Evolutionary conservation across 2,888 invertebrate species (phyloP).

Genomic region (Diloba caeruleocephala): DNA sequence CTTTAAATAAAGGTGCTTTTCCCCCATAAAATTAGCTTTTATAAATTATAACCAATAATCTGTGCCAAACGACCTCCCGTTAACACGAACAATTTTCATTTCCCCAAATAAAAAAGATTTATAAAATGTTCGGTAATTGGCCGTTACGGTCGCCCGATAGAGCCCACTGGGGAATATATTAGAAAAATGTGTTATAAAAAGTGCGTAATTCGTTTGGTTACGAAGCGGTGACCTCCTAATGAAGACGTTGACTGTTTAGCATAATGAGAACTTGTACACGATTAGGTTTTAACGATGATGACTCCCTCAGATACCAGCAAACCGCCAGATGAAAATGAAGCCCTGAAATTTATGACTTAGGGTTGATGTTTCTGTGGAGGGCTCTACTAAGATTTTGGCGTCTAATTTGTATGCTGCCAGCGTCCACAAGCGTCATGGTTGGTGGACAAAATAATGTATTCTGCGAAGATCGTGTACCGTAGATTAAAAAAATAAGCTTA

Average conservation of each 20-base stretch:
- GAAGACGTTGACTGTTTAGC: conserved; percentile 74
- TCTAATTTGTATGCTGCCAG: conserved; percentile 79
- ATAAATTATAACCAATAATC: conserved; percentile 35
- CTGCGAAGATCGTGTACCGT: conserved; percentile 60
- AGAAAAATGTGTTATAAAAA: conserved; percentile 44
- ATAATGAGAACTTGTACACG: conserved; percentile 83
- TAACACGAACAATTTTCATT: conserved; percentile 30
- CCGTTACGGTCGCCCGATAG: conserved; percentile 36
- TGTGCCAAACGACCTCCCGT: conserved; percentile 26
- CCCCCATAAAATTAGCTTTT: too few relatives aligned
- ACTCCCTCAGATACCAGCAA: conserved; percentile 61
- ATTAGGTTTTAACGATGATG: conserved; percentile 86
- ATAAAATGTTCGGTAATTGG: conserved; percentile 48
- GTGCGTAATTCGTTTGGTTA: conserved; percentile 46
- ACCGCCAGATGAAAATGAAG: conserved; percentile 40
- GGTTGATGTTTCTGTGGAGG: conserved; percentile 42
- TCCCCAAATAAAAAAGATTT: conserved; percentile 42
- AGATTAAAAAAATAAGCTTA: conserved; percentile 69
- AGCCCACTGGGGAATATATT: conserved; percentile 41
- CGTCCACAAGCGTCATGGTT: conserved; percentile 76
- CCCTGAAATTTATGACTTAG: conserved; percentile 31
- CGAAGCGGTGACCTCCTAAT: conserved; percentile 68
- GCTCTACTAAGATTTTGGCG: conserved; percentile 55
- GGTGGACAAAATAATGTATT: conserved; percentile 79
- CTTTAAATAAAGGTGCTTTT: too few relatives aligned